Evolutionary conservation across 2,888 invertebrate species (phyloP).

Genomic region (Chalcosyrphus nemorum): DNA sequence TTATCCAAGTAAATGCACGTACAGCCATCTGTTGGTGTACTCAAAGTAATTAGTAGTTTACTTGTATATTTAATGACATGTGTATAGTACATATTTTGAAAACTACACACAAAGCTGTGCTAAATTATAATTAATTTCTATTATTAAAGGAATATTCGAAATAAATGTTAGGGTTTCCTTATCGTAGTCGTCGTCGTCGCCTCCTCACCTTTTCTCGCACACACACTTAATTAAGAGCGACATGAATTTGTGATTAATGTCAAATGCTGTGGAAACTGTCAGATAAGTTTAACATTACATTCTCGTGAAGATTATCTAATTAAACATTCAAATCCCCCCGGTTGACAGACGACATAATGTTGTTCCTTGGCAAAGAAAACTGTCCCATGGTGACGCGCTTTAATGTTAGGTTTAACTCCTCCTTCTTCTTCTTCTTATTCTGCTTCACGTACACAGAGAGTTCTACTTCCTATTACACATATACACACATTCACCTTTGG

Average conservation of each 20-base stretch:
- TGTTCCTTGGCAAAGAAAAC: neutral
- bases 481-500: too few species aligned
- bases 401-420: neutral
- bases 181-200: neutral
- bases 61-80: neutral
- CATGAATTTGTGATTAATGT: constrained; percentile 40
- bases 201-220: too few species aligned
- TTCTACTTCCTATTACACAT: too few species aligned
- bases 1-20: neutral
- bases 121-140: constrained; percentile 40
- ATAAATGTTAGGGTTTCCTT: neutral
- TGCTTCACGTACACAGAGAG: too few species aligned
- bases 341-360: constrained; percentile 2
- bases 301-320: constrained; percentile 37
- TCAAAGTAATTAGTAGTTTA: neutral
- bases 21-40: constrained; percentile 16
- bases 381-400: neutral
- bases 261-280: constrained; percentile 15
- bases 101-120: neutral
- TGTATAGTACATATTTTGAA: neutral
- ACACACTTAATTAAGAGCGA: constrained; percentile 34
- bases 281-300: constrained; percentile 21
- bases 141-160: constrained; percentile 26
- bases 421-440: too few species aligned
- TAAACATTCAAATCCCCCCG: constrained; percentile 38